Evolutionary conservation across 2,113 vertebrate genomes (phyloP), one percentile per base, ranked within the genome.

Genomic region (Sapayoa aenigma): DNA sequence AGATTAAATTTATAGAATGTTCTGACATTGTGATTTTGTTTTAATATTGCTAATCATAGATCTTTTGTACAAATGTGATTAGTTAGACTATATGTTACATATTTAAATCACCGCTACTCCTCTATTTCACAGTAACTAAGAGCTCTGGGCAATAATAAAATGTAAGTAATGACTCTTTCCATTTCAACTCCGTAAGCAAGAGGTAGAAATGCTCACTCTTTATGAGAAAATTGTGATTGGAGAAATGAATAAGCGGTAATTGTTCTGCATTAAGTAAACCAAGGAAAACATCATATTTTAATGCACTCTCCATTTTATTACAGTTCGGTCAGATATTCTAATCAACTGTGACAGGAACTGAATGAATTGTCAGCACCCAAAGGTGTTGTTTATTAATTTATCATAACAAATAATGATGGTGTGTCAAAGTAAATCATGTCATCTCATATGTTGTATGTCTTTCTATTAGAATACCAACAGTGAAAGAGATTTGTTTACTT

Each of bases 371-470:
- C 93, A 95, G 87, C 91, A 97, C 95, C 97, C 89, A 97, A 97
- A 98, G 87, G 91, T 98, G 97, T 58, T 97, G 49, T 96, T 97
- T 95, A 96, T 97, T 98, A 97, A 98, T 98, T 97, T 96, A 94
- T 95, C 73, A 96, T 96, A 96, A 94, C 92, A 97, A 97, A 97
- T 97, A 96, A 97, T 97, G 95, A 92, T 95, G 49, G 33, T 71
- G 33, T 95, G 92, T 96, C 97, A 97, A 94, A 87, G 62, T 96
- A 97, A 97, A 96, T 98, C 96, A 97, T 94, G 71, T 90, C 31
- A 9, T 27, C 92, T 98, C 86, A 33, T 91, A 91, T 82, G 66
- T 83, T 97, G 23, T 49, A 49, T 50, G 44, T 79, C 92, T 94
- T 95, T 91, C 24, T 85, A 67, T 33, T 93, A 84, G 92, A 97